phyloP scores from a whole-genome alignment of 2,888 invertebrate species.

The Polymixis lichenea region DNA sequence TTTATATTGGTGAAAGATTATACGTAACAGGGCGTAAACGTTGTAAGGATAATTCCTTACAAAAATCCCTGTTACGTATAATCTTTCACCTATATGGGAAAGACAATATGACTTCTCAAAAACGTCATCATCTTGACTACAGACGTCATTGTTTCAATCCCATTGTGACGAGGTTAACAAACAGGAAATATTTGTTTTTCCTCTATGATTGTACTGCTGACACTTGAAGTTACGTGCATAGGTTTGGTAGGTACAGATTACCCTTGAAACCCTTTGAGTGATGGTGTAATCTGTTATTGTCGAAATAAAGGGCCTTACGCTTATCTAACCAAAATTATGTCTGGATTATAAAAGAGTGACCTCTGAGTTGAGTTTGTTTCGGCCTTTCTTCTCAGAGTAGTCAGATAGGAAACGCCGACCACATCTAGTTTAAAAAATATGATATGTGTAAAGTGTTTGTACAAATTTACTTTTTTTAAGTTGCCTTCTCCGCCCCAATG shows the following conservation, averaged over 20 bases:
- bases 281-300: conserved; percentile 5
- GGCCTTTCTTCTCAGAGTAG: too few species aligned
- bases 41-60: too few species aligned
- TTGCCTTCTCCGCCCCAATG: too few species aligned
- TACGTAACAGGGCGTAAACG: too few species aligned
- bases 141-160: conserved; percentile 16
- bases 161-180: neutral
- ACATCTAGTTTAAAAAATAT: too few species aligned
- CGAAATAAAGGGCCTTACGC: neutral
- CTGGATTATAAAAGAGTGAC: too few species aligned
- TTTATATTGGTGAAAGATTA: too few species aligned
- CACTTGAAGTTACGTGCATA: conserved; percentile 24
- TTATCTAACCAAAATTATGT: too few species aligned
- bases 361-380: too few species aligned
- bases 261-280: conserved; percentile 24
- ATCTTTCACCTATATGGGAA: neutral
- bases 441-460: too few species aligned
- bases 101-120: neutral
- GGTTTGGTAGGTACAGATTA: conserved; percentile 10
- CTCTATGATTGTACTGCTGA: conserved; percentile 9
- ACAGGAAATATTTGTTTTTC: conserved; percentile 43
- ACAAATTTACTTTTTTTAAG: too few species aligned
- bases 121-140: conserved; percentile 8
- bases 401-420: too few species aligned
- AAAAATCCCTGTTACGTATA: conserved; percentile 20